Evolutionary conservation across 1,140 invertebrate genomes (phyloP).

Genomic region (Akabosia matsudoensis): DNA sequence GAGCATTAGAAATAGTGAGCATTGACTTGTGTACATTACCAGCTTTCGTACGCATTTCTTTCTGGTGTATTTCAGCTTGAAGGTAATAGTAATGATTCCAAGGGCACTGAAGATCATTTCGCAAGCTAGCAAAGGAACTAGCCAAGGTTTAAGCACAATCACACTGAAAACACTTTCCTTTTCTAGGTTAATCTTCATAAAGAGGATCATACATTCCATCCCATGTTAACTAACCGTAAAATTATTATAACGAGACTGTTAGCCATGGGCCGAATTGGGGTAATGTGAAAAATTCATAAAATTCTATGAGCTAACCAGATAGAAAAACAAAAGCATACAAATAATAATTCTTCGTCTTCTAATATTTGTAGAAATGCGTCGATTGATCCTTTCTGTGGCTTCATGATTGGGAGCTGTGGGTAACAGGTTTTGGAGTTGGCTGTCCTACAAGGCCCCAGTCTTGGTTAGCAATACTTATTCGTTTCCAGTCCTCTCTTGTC

Average conservation of each 20-base stretch:
- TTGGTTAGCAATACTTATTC: not conserved
- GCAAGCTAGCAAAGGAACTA: not conserved
- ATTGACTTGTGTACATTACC: not conserved
- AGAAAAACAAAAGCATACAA: not conserved
- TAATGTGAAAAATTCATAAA: too few relatives aligned
- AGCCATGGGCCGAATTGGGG: too few relatives aligned
- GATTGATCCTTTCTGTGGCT: not conserved
- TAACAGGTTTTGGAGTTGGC: not conserved
- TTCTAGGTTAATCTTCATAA: not conserved
- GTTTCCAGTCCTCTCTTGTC: too few relatives aligned
- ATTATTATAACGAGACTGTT: not conserved
- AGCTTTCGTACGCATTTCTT: not conserved
- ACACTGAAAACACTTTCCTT: not conserved
- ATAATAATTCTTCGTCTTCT: not conserved
- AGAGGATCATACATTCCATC: not conserved
- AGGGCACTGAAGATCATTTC: not conserved
- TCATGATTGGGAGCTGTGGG: too few relatives aligned
- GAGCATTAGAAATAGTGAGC: not conserved
- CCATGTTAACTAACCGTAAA: not conserved
- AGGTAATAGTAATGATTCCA: not conserved
- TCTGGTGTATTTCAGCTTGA: not conserved
- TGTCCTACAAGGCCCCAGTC: not conserved
- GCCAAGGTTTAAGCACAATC: not conserved
- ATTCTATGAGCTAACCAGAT: too few relatives aligned
- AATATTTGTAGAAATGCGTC: conserved; percentile 1